Percentiles rank a stretch among this genome's conserved stretches.
These are phyloP conservation scores for Drymodes brunneopygia DNA, from an alignment of 2,113 vertebrate species.

Conservation along the genomic window DNA sequence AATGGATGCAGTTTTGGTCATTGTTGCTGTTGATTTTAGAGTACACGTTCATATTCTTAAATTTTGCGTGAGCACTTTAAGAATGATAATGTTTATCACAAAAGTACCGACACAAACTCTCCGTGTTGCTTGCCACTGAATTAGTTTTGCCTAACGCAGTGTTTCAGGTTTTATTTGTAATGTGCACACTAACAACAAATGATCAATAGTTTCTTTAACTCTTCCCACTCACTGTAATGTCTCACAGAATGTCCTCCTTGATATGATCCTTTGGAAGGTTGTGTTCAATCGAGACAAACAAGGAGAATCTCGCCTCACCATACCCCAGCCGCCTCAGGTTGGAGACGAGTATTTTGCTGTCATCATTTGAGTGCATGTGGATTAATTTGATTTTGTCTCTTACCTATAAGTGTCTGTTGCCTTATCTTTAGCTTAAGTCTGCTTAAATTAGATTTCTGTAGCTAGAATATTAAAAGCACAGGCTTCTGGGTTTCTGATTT, in stretches of 20 bases:
- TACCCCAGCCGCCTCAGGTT: conserved; percentile 91
- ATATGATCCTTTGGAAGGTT: conserved; percentile 98
- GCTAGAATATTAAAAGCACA: not conserved
- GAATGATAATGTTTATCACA: not conserved
- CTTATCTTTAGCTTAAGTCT: not conserved
- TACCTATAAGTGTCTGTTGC: conserved; percentile 1
- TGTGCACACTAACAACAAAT: conserved; percentile 67
- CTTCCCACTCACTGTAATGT: conserved; percentile 82
- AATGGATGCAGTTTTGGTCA: not conserved
- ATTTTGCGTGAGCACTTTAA: not conserved
- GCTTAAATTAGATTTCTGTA: not conserved
- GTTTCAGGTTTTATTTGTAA: conserved; percentile 57
- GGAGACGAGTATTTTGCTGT: conserved; percentile 74
- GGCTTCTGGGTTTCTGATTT: not conserved
- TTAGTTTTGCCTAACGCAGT: not conserved
- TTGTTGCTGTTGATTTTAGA: not conserved
- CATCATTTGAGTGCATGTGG: conserved; percentile 51
- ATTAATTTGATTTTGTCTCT: conserved; percentile 25
- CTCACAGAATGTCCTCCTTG: conserved; percentile 97
- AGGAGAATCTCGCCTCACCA: conserved; percentile 84
- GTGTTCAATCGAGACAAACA: conserved; percentile 97
- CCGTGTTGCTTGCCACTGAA: not conserved
- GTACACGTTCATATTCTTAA: not conserved
- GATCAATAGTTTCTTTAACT: conserved; percentile 82
- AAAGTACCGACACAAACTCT: not conserved